These are phyloP conservation scores for Diplolepis rosae DNA, from an alignment of 2,888 invertebrate genomes.

Conservation along the genomic window DNA sequence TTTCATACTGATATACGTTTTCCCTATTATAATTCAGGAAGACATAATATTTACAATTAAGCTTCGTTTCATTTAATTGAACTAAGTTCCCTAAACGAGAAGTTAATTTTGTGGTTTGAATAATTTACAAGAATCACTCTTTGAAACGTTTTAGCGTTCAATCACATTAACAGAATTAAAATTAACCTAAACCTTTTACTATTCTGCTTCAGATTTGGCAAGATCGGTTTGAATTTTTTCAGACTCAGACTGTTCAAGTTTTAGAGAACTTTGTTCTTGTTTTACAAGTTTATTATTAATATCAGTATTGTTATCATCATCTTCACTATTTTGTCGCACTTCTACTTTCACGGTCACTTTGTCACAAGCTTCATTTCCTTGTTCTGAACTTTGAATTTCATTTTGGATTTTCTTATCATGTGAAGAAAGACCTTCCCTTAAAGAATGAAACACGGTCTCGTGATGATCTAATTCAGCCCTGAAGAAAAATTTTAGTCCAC, in stretches of 20 bases:
- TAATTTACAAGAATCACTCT: neutral
- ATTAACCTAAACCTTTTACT: neutral
- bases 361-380: conserved; percentile 30
- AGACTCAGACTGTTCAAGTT: neutral
- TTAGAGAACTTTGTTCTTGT: neutral
- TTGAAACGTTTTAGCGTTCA: neutral
- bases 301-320: conserved; percentile 29
- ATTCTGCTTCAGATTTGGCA: neutral
- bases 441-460: conserved; percentile 58
- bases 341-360: conserved; percentile 61
- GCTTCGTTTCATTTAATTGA: neutral
- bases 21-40: conserved; percentile 2
- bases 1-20: neutral
- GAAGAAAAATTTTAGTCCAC: conserved; percentile 92
- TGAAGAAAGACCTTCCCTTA: conserved; percentile 36
- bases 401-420: conserved; percentile 34
- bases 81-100: neutral
- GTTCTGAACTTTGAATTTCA: conserved; percentile 30
- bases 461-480: conserved; percentile 94
- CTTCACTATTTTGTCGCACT: conserved; percentile 47
- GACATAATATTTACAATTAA: conserved; percentile 20
- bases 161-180: neutral
- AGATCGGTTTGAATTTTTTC: conserved; percentile 1
- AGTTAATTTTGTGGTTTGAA: too few relatives aligned
- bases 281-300: neutral